phyloP scores from a whole-genome alignment of 2,888 invertebrate species.

The Athalia cordata region DNA sequence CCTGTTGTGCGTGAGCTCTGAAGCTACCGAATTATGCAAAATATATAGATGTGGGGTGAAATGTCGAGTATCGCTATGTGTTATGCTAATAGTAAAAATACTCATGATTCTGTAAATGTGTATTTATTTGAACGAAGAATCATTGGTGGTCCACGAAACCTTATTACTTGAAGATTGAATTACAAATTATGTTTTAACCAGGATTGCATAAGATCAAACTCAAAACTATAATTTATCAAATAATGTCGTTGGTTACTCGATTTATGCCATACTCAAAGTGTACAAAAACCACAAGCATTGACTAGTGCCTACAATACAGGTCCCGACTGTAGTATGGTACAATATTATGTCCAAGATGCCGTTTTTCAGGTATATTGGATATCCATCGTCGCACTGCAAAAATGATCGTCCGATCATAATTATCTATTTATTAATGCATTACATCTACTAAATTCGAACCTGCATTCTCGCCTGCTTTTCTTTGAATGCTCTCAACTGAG shows the following conservation, averaged over 20 bases:
- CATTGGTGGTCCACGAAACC: not conserved
- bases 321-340: constrained; percentile 31
- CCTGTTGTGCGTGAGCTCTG: not conserved
- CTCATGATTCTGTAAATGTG: constrained; percentile 45
- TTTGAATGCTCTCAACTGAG: constrained; percentile 56
- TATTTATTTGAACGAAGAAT: not conserved
- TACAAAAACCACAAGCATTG: constrained; percentile 23
- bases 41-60: constrained; percentile 47
- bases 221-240: not conserved
- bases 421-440: not conserved
- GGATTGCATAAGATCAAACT: not conserved
- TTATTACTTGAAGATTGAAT: not conserved
- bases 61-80: constrained; percentile 49
- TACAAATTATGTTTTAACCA: not conserved
- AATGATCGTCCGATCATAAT: not conserved
- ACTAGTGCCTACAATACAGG: constrained; percentile 29
- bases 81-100: constrained; percentile 52
- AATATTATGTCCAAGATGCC: constrained; percentile 76
- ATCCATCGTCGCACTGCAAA: constrained; percentile 76
- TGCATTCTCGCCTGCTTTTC: constrained; percentile 61
- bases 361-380: constrained; percentile 78
- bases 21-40: constrained; percentile 15
- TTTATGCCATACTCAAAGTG: not conserved
- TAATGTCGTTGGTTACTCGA: no score
- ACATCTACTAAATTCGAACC: constrained; percentile 52